These are phyloP conservation scores for Gopherus flavomarginatus DNA, from an alignment of 2,113 vertebrate species.

Conservation along the genomic window DNA sequence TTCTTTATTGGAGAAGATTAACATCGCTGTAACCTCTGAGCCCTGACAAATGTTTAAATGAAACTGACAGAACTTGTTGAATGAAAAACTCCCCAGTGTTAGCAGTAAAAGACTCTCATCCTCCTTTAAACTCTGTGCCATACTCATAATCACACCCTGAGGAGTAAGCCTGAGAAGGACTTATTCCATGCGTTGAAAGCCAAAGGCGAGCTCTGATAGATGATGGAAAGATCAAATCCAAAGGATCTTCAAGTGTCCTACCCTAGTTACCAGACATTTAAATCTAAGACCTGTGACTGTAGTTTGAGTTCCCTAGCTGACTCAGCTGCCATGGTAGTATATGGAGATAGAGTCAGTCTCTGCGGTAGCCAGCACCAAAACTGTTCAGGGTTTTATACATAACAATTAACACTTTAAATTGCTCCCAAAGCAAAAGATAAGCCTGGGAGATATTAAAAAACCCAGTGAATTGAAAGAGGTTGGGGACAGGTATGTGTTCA, in stretches of 20 bases:
- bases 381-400: background rate
- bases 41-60: background rate
- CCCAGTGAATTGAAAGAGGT: too few relatives aligned
- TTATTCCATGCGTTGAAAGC: background rate
- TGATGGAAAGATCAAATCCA: background rate
- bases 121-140: constrained; percentile 1
- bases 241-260: background rate
- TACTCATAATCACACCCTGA: background rate
- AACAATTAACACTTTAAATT: background rate
- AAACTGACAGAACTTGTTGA: background rate
- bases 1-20: background rate
- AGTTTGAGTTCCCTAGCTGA: background rate
- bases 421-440: background rate
- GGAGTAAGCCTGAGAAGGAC: background rate
- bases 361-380: background rate
- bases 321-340: background rate
- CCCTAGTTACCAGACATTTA: background rate
- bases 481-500: too few relatives aligned
- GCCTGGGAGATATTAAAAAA: background rate
- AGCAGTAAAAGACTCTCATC: background rate
- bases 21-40: background rate
- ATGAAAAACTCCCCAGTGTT: background rate
- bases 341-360: background rate
- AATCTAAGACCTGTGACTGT: background rate
- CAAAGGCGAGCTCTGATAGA: background rate